Percentiles rank a stretch among this genome's conserved stretches.
phyloP scores from a whole-genome alignment of 1,140 invertebrate species.

The Trialeurodes vaporariorum region DNA sequence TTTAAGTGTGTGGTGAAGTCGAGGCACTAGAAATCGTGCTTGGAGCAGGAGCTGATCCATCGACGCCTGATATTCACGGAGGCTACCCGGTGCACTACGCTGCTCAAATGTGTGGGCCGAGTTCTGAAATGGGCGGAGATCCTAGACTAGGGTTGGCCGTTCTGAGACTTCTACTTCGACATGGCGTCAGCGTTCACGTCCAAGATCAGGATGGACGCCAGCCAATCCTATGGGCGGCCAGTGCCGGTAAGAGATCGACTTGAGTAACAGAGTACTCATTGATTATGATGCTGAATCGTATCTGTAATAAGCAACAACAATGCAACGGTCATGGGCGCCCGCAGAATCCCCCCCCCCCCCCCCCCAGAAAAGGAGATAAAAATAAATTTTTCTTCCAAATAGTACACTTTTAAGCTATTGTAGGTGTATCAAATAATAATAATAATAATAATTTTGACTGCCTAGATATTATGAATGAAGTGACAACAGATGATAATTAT shows the following conservation, averaged over 20 bases:
- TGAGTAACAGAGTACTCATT: no score
- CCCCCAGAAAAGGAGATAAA: no score
- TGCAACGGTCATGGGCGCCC: no score
- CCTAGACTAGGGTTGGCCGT: constrained; percentile 55
- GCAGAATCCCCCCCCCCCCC: no score
- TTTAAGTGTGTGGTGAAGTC: constrained; percentile 75
- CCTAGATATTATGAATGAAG: no score
- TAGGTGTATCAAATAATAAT: no score
- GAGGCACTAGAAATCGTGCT: constrained; percentile 75
- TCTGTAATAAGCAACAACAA: no score
- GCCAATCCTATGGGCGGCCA: constrained; percentile 92
- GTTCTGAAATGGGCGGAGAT: constrained; percentile 48
- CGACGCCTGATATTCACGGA: constrained; percentile 81
- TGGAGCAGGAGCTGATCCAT: constrained; percentile 66
- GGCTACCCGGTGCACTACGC: constrained; percentile 95
- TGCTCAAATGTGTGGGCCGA: constrained; percentile 84
- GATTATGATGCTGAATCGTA: no score
- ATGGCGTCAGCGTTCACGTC: constrained; percentile 68
- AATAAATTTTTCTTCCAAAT: no score
- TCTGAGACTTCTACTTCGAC: constrained; percentile 66
- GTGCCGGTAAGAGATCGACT: constrained; percentile 57
- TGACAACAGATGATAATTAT: no score
- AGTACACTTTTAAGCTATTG: no score
- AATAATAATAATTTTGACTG: no score
- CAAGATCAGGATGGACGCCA: constrained; percentile 83